phyloP scores from a whole-genome alignment of 2,113 vertebrate species.

The Crotalus viridis region DNA sequence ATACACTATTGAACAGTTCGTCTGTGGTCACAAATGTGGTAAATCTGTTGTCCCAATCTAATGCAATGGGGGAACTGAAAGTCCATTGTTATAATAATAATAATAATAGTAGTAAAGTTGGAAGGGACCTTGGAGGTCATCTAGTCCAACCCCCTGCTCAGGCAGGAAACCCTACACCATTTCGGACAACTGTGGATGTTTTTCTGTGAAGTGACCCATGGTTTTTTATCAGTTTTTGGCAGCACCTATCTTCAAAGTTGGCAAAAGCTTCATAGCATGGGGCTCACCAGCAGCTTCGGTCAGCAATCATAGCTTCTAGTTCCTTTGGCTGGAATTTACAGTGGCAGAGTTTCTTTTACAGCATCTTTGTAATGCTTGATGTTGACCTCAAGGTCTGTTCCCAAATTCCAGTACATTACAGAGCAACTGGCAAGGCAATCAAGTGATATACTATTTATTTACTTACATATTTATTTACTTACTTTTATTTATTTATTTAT shows the following conservation, averaged over 20 bases:
- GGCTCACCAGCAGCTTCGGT: background rate
- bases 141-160: too few species aligned
- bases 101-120: too few species aligned
- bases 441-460: background rate
- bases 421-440: background rate
- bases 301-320: background rate
- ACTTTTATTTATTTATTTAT: too few species aligned
- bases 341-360: background rate
- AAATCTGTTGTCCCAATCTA: background rate
- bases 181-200: background rate
- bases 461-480: background rate
- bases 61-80: background rate
- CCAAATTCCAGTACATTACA: background rate
- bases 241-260: background rate
- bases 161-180: too few species aligned
- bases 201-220: background rate
- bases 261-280: background rate
- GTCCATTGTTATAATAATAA: background rate
- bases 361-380: background rate
- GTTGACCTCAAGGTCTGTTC: background rate
- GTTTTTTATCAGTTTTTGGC: background rate
- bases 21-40: background rate
- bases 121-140: too few species aligned
- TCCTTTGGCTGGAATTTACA: background rate
- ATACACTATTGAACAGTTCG: background rate